Evolutionary conservation across 1,140 invertebrate genomes (phyloP).

Genomic region (Drosophila teissieri): DNA sequence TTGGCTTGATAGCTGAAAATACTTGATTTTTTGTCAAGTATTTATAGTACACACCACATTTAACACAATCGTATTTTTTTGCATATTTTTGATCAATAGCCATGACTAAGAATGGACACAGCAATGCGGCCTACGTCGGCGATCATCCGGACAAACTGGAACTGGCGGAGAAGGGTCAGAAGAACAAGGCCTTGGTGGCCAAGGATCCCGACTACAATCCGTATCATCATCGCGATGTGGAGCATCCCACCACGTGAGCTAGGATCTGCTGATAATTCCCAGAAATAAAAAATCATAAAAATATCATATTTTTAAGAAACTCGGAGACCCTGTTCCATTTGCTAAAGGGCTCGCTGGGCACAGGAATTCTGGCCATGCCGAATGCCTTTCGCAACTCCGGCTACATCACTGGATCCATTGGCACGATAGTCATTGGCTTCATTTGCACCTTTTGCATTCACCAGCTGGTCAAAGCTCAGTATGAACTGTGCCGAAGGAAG

Average conservation of each 20-base stretch:
- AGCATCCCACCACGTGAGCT: constrained; percentile 90
- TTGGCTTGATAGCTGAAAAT: too few species aligned
- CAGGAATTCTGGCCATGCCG: constrained; percentile 95
- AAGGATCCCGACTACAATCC: constrained; percentile 87
- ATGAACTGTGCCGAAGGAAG: constrained; percentile 88
- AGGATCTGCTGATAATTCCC: neutral
- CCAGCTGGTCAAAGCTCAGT: constrained; percentile 89
- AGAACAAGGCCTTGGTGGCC: constrained; percentile 69
- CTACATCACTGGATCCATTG: constrained; percentile 88
- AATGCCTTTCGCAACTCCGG: constrained; percentile 93
- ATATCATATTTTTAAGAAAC: constrained; percentile 86
- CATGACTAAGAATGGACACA: constrained; percentile 83
- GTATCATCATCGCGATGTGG: constrained; percentile 87
- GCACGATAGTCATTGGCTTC: constrained; percentile 89
- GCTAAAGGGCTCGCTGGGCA: constrained; percentile 94
- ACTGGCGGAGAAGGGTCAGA: constrained; percentile 85
- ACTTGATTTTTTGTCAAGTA: neutral
- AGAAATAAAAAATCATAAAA: neutral
- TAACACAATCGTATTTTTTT: neutral
- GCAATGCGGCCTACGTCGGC: constrained; percentile 73
- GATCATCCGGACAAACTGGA: constrained; percentile 84
- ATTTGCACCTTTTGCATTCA: constrained; percentile 93
- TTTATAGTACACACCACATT: neutral
- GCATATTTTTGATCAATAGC: constrained; percentile 9
- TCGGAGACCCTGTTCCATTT: constrained; percentile 92